Base-by-base conservation (phyloP, 1,140 invertebrate genomes). In the Eupeodes corollae region DNA sequence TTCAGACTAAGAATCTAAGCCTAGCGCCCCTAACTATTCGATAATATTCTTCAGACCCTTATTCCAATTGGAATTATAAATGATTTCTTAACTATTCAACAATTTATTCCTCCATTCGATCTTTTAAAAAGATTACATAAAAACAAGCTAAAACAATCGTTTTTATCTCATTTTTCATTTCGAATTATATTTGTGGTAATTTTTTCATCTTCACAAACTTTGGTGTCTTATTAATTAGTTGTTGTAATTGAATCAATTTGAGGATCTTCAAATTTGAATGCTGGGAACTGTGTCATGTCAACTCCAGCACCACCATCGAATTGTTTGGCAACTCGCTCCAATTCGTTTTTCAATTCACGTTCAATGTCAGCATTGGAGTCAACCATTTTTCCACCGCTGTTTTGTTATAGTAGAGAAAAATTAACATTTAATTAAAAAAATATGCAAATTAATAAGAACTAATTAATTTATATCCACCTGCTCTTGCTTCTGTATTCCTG, bases 271-370 rank as follows among this genome's bases (percentile, higher is more conserved):
- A 91, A 95, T 58, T 82, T 83, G 57, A 93, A 86, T 13, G 75
- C 67, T 10, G 92, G 92, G 69, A 96, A 94, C 66, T 90, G 77
- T 8, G 83, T 84, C 82, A 94, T 88, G 63, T 95, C 88, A 19
- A 76, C 74, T 45, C 83, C 85, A 39, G 73, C 57, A 37, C 73
- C 79, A 58, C 84, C 88, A 40, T 86, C 86, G 70, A 74, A 94
- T 49, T 84, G 79, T 57, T 78, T 82, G 18, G 80, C 75, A 46
- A 93, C 72, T 67, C 88, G 88, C 10, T 86, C 84, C 48, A 94
- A 59, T 63, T 92, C 87, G 39, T 79, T 70, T 58, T 85, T 77
- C 41, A 84, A 66, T 67, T 88, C 79, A 52, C 77, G 79, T 60
- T 89, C 71, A 33, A 85, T 78, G 48, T 83, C 78, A 16, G 89